Conservation (phyloP, 2,113 vertebrate genomes). For the Natator depressus region DNA sequence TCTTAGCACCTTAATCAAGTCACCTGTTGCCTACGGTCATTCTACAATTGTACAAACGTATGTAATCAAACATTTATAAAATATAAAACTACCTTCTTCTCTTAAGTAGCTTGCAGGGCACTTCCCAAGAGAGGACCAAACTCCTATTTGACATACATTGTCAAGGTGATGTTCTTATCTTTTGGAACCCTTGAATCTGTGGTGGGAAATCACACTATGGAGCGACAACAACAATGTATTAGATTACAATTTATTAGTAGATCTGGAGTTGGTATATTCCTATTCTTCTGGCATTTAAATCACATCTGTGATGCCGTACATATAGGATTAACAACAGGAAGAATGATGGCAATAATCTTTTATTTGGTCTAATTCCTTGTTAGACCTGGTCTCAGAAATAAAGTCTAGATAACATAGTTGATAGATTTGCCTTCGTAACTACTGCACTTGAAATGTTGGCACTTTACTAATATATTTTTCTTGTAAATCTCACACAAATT, state of each 20-base stretch:
- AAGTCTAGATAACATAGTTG: not conserved
- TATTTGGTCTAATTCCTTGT: not conserved
- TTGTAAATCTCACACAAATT: slow-evolving; percentile 44
- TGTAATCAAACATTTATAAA: not conserved
- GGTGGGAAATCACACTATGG: not conserved
- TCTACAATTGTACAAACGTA: accelerated
- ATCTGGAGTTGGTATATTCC: not conserved
- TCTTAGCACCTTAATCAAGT: not conserved
- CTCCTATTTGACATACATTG: not conserved
- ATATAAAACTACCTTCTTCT: not conserved
- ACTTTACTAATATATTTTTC: slow-evolving; percentile 6
- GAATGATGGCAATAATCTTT: not conserved
- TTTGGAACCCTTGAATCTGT: not conserved
- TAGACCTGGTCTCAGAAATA: not conserved
- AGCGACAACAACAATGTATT: not conserved
- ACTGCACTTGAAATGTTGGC: not conserved
- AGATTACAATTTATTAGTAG: not conserved
- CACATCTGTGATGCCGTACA: accelerated
- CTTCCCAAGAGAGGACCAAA: not conserved
- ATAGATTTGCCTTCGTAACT: not conserved
- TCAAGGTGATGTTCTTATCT: not conserved
- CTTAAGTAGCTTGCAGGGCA: not conserved
- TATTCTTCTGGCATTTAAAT: not conserved
- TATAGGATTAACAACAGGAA: not conserved
- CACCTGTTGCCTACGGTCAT: not conserved